These are phyloP conservation scores for Saturnia japonica DNA, from an alignment of 2,888 invertebrate genomes.

Conservation along the genomic window DNA sequence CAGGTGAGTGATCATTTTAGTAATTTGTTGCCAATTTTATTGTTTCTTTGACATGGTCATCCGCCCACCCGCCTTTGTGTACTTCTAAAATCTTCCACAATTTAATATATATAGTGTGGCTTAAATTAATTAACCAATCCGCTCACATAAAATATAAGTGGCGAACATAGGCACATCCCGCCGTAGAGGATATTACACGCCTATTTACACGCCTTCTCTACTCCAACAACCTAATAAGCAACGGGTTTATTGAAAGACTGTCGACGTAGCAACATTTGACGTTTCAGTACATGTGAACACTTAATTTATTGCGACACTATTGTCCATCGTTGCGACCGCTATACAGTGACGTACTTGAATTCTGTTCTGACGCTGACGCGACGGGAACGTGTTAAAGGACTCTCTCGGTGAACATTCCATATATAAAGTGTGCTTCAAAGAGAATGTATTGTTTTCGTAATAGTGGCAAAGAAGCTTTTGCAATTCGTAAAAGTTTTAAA, in stretches of 20 bases:
- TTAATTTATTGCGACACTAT: slow-evolving; percentile 19
- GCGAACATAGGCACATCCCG: too few species aligned
- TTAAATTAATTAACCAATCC: too few species aligned
- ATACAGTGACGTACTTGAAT: slow-evolving; percentile 20
- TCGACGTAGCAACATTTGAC: background rate
- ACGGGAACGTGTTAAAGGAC: slow-evolving; percentile 32
- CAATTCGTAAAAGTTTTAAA: background rate
- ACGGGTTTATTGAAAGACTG: background rate
- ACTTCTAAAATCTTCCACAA: too few species aligned
- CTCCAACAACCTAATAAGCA: background rate
- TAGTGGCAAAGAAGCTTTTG: slow-evolving; percentile 20
- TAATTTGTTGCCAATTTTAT: too few species aligned
- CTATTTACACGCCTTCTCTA: too few species aligned
- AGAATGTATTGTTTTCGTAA: slow-evolving; percentile 28
- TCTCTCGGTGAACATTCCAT: slow-evolving; percentile 24
- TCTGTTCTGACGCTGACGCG: slow-evolving; percentile 26
- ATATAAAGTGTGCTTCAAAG: slow-evolving; percentile 25
- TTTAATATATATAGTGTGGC: too few species aligned
- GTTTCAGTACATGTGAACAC: slow-evolving; percentile 1
- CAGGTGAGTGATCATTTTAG: too few species aligned
- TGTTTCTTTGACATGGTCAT: too few species aligned
- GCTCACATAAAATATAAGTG: too few species aligned
- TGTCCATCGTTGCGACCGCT: slow-evolving; percentile 18
- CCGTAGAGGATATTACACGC: too few species aligned
- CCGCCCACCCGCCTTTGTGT: too few species aligned